Evolutionary conservation across 2,888 invertebrate species (phyloP), one percentile per base, ranked within the genome.

Genomic region (Parnassius smintheus): DNA sequence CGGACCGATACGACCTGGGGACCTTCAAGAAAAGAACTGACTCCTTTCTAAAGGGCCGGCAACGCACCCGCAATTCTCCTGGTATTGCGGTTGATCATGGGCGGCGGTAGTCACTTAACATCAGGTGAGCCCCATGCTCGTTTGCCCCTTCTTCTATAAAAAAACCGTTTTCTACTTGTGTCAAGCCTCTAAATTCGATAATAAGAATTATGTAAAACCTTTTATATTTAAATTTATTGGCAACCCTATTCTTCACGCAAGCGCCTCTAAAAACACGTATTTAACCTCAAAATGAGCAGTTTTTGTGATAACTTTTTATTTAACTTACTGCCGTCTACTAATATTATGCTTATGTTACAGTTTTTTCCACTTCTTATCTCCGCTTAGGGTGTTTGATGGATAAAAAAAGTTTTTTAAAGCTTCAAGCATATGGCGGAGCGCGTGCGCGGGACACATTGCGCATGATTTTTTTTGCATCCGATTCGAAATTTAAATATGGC

Each of bases 331-430:
- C 77, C 80, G 77, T 77, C 86, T 81, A 83, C 86, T 87, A 89
- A 90, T 89, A 86, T 90, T 88, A 88, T 88, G 88, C 90, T 88
- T 89, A 89, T 89, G 88, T 89, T 88, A 85, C 85, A 65, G 81
- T 85, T 90, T 90, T 88, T 76, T 71, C 49, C 56, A 25, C 71
- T 54, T 76, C 78, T 83, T 86, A 88, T 88, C 88, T 86, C 73
- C 75, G 68, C 75, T 74, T 68, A 73, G 79, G 80, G 83, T 84
- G 86, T 86, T 83, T 86, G 85, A 86, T 88, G 85, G 81, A 74
- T 80, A 72, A 73, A 72, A 72, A 72, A 72, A 58, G 54, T 65
- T 67, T 68, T 65, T 64, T 61, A 48, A 51, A 57, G 18, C 65
- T 61, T 63, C 61, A 65, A 66, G 73, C 89, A 88, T 86, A 89